Base-by-base conservation (phyloP, 2,888 invertebrate species). In the Tachina grossa region DNA sequence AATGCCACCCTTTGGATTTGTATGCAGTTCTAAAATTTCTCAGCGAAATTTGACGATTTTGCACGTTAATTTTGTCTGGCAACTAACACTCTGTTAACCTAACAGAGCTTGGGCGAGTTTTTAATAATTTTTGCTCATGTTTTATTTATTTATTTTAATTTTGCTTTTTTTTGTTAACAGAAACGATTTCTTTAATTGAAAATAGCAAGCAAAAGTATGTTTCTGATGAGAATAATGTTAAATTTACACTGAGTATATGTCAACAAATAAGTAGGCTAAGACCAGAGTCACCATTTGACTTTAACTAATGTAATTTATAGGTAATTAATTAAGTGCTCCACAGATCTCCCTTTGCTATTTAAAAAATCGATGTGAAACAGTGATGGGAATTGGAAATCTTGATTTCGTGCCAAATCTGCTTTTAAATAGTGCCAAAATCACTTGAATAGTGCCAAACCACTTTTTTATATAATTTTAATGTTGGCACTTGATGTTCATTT, bases 51-150 rank as follows among this genome's bases (percentile, higher is more conserved):
- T 39, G n/a, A 2, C 59, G 59, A 59, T 39, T 59, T 59, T n/a
- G 9, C n/a, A 9, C 2, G 31, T 31, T 31, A 9, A n/a, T 14
- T 57, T 14, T 39, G n/a, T 14, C 8, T 59, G 59, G 59, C 39
- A 59, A 39, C 59, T n/a, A 10, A 39, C n/a, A 14, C n/a, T 80
- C 72, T 80, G 55, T 65, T 76, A 65, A 41, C 41, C 41, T 79
- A 76, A 72, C 77, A 85, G 68, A 77, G 51, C 84, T 68, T 75
- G 65, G 75, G n/a, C 22, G 10, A 1, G 10, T 22, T 53, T 53
- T 51, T 16, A 9, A 59, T 31, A 6, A 16, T 61, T 43, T 69
- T 49, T 41, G 47, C 14, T 19, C 8, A 19, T n/a, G 57, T 22
- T 47, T 19, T 59, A 11, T 39, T 76, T 43, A 47, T 13, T 61